phyloP scores from a whole-genome alignment of 1,140 invertebrate genomes.

The Neotoxoptera formosana region DNA sequence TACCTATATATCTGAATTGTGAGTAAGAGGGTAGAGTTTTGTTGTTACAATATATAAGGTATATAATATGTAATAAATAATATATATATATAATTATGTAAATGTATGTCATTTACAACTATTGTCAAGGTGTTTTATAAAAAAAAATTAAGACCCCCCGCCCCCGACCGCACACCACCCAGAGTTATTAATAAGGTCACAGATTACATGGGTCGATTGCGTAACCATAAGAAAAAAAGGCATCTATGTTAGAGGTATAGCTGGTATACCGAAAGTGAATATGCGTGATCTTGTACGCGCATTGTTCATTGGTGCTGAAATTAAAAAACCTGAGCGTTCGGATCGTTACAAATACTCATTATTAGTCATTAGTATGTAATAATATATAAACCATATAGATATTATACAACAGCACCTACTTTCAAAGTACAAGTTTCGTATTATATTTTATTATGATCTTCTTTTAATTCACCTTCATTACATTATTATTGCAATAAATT shows the following conservation, averaged over 20 bases:
- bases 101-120: not conserved
- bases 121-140: not conserved
- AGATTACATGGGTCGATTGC: not conserved
- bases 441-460: not conserved
- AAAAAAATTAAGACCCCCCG: not conserved
- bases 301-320: not conserved
- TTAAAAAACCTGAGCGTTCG: not conserved
- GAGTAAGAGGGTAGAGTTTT: not conserved
- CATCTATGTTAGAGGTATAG: not conserved
- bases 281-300: not conserved
- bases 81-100: not conserved
- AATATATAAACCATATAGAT: not conserved
- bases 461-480: not conserved
- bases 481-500: not conserved
- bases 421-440: not conserved
- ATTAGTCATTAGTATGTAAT: not conserved
- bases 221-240: not conserved
- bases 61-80: not conserved
- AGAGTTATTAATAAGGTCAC: not conserved
- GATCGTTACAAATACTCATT: not conserved
- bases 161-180: not conserved
- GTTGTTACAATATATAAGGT: not conserved
- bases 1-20: not conserved
- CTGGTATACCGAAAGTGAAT: constrained; percentile 12
- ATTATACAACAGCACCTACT: not conserved